Evolutionary conservation across 2,797 vertebrate species (phyloP), one percentile per base, ranked within the genome.

Genomic region (Fundulus diaphanus): DNA sequence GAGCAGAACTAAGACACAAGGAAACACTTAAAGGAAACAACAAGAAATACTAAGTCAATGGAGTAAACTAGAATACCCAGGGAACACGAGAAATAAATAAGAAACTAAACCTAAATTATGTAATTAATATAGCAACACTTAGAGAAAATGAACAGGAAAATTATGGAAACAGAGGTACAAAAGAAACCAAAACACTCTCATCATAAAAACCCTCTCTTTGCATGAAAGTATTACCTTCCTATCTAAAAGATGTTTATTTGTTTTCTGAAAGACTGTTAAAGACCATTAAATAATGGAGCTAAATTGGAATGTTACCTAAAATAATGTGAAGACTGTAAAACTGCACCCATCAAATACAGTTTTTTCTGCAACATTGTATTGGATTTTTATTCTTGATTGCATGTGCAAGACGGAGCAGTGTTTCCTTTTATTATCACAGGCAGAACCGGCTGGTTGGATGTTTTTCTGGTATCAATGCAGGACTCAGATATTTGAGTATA

Each of bases 401-500:
- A 52, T 18, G 78, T 76, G 37, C 56, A 72, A 82, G 31, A 31
- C 27, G 81, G 67, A 74, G 49, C 57, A 81, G 52, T 81, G 54
- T 74, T 78, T 77, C 46, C 27, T 74, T 80, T 77, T 54, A 57
- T 37, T 24, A 52, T 70, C 31, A 54, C 24, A 37, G 54, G 37
- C 70, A 42, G 70, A 71, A 57, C 70, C 40, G 51, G 73, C 48
- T 76, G 27, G 75, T 78, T 82, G 74, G 81, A 74, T 46, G 70
- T 68, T 79, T 74, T 56, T 56, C 70, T 74, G 37, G 66, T 82
- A 83, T 89, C 80, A 82, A 61, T 65, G 76, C 57, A 82, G 70
- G 66, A 52, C 51, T 69, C 68, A 83, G 82, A 90, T 85, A 87
- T 90, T 89, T 86, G 75, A 82, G 89, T 86, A 90, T 90, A 91